Percentiles rank a stretch among this genome's conserved stretches.
phyloP scores from a whole-genome alignment of 1,140 invertebrate genomes.

The Drosophila quadrilineata region DNA sequence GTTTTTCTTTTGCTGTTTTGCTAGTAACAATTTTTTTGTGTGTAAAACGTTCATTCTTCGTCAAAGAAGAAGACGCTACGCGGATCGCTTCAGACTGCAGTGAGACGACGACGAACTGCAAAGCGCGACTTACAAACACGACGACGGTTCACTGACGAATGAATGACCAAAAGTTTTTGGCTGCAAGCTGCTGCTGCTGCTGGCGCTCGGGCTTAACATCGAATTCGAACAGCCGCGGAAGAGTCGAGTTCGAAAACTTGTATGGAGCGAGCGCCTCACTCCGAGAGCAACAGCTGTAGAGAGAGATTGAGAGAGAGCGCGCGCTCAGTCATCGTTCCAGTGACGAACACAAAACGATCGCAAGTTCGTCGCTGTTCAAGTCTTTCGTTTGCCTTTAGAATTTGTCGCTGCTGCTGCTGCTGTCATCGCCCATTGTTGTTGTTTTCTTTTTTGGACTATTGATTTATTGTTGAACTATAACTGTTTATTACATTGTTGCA shows the following conservation, averaged over 20 bases:
- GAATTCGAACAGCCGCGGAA: no score
- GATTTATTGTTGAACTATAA: conserved; percentile 72
- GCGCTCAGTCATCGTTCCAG: no score
- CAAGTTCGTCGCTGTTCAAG: conserved; percentile 16
- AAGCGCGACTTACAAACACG: conserved; percentile 25
- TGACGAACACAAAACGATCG: no score
- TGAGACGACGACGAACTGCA: no score
- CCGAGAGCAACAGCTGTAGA: neutral
- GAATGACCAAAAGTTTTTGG: conserved; percentile 63
- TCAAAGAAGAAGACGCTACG: conserved; percentile 59
- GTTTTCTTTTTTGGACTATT: conserved; percentile 32
- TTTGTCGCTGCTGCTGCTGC: conserved; percentile 3
- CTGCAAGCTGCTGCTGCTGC: conserved; percentile 24
- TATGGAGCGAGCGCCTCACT: conserved; percentile 11
- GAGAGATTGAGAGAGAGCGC: neutral
- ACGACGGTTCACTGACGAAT: conserved; percentile 66
- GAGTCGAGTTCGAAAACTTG: conserved; percentile 56
- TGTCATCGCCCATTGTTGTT: conserved; percentile 19
- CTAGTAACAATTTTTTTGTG: neutral
- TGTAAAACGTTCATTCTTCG: conserved; percentile 72
- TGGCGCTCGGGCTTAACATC: conserved; percentile 12
- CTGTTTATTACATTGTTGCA: conserved; percentile 63
- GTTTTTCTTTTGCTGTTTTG: neutral
- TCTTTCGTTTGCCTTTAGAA: conserved; percentile 45
- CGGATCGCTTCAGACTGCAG: conserved; percentile 19